These are phyloP conservation scores for Noctua janthe DNA, from an alignment of 2,888 invertebrate species.

Conservation along the genomic window DNA sequence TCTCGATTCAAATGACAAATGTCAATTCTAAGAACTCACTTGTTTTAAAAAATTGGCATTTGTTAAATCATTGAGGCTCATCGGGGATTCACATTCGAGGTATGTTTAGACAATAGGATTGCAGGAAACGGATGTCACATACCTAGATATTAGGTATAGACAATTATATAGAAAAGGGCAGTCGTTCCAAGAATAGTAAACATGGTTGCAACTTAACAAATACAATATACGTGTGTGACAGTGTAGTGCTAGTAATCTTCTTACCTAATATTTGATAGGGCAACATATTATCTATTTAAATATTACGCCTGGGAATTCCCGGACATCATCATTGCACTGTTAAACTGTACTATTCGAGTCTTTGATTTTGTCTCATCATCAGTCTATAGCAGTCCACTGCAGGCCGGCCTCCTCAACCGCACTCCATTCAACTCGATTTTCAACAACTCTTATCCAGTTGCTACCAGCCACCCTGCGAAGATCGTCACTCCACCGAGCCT, in stretches of 20 bases:
- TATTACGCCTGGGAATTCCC: background rate
- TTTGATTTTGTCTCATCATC: no score
- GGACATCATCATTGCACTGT: background rate
- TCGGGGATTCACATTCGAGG: constrained; percentile 8
- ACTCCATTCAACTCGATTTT: no score
- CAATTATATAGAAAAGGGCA: constrained; percentile 10
- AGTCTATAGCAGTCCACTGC: no score
- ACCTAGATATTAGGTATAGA: constrained; percentile 7
- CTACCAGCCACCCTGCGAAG: no score
- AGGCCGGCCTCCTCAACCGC: no score
- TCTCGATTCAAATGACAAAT: background rate
- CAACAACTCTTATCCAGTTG: no score
- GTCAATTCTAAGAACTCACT: background rate
- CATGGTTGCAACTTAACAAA: background rate
- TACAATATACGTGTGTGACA: background rate
- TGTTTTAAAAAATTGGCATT: background rate
- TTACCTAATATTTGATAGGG: background rate
- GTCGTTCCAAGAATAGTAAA: constrained; percentile 14
- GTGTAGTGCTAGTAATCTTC: background rate
- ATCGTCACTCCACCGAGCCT: no score
- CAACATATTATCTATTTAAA: background rate
- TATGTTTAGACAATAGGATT: constrained; percentile 13
- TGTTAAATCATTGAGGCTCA: background rate
- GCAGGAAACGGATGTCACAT: constrained; percentile 40
- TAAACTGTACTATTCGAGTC: background rate